A percentile compares a stretch with the other conserved stretches of the same genome.
Conservation (phyloP, 2,888 invertebrate species). For the Agyllia agylla region DNA sequence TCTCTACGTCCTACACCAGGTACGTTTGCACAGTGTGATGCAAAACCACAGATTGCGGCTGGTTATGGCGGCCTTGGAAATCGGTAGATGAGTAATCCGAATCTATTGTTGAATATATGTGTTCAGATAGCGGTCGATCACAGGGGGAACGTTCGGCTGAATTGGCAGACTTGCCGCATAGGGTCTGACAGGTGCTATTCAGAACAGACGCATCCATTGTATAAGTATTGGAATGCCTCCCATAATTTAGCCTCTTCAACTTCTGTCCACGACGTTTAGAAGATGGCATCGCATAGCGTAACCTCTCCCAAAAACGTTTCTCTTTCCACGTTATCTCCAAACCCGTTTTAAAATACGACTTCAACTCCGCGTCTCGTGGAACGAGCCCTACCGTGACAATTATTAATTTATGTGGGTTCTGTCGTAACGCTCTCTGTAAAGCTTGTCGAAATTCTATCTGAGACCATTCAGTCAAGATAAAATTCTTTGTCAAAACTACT, state of each 20-base stretch:
- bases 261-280: slow-evolving; percentile 93
- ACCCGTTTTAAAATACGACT: slow-evolving; percentile 98
- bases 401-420: slow-evolving; percentile 97
- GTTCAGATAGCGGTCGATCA: slow-evolving; percentile 96
- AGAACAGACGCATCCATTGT: slow-evolving; percentile 94
- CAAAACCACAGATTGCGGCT: slow-evolving; percentile 87
- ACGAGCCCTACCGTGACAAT: slow-evolving; percentile 96
- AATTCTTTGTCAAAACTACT: slow-evolving; percentile 97
- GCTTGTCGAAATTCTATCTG: slow-evolving; percentile 98
- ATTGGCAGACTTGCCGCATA: slow-evolving; percentile 89
- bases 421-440: slow-evolving; percentile 97
- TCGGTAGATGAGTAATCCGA: slow-evolving; percentile 96
- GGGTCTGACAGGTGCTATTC: slow-evolving; percentile 92
- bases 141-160: slow-evolving; percentile 91
- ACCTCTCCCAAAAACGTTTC: slow-evolving; percentile 98
- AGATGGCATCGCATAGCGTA: slow-evolving; percentile 98
- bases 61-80: slow-evolving; percentile 85
- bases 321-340: slow-evolving; percentile 98
- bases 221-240: slow-evolving; percentile 97
- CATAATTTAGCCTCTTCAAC: slow-evolving; percentile 93
- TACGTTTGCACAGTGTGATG: slow-evolving; percentile 89
- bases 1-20: slow-evolving; percentile 84
- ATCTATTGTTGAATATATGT: slow-evolving; percentile 98
- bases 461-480: slow-evolving; percentile 98
- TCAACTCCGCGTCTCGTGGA: slow-evolving; percentile 97